Evolutionary conservation across 2,888 invertebrate genomes (phyloP).

Genomic region (Agrotis puta): DNA sequence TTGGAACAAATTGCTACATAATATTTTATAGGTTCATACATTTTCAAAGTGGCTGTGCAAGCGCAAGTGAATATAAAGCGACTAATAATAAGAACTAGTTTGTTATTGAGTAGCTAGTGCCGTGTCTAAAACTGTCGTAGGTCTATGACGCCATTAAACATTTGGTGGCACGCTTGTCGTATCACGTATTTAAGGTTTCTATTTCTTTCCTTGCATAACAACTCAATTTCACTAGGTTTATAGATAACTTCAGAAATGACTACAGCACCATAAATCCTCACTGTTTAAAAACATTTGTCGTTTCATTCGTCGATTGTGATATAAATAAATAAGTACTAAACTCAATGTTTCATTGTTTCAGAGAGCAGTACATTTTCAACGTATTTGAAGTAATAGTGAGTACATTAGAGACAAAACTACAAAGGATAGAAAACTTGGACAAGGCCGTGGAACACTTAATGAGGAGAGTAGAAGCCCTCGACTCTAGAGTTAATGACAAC

Average conservation of each 20-base stretch:
- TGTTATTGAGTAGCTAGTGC: slow-evolving; percentile 7
- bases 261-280: neutral
- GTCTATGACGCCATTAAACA: slow-evolving; percentile 51
- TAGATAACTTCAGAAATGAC: slow-evolving; percentile 4
- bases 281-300: too few species aligned
- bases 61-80: slow-evolving; percentile 34
- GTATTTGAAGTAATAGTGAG: slow-evolving; percentile 97
- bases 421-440: slow-evolving; percentile 96
- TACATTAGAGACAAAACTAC: slow-evolving; percentile 96
- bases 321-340: slow-evolving; percentile 2
- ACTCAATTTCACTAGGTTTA: slow-evolving; percentile 67
- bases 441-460: slow-evolving; percentile 96
- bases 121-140: slow-evolving; percentile 39
- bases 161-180: slow-evolving; percentile 70
- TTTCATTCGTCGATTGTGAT: neutral
- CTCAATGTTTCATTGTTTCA: slow-evolving; percentile 88
- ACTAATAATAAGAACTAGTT: slow-evolving; percentile 32
- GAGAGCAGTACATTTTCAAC: slow-evolving; percentile 96
- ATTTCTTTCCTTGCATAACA: slow-evolving; percentile 74
- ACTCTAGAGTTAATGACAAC: slow-evolving; percentile 95
- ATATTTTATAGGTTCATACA: slow-evolving; percentile 42
- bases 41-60: slow-evolving; percentile 30
- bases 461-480: slow-evolving; percentile 95
- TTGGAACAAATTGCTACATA: slow-evolving; percentile 42
- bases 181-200: slow-evolving; percentile 74